A percentile compares a stretch with the other conserved stretches of the same genome.
phyloP scores from a whole-genome alignment of 2,113 vertebrate species.

The Zootoca vivipara region DNA sequence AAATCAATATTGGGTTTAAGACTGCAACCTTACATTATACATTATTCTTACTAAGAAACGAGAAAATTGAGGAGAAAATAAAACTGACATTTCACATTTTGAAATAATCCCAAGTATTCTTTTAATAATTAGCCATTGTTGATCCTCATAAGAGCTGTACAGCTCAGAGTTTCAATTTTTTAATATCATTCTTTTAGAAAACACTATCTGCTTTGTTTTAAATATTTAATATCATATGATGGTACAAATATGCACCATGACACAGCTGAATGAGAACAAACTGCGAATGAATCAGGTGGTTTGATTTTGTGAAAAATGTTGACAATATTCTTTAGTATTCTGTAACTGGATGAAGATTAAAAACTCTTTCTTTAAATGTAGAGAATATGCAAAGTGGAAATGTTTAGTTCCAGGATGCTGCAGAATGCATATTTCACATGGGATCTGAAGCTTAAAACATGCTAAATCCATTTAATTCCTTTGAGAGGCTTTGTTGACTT shows the following conservation, averaged over 20 bases:
- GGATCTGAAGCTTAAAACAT: neutral
- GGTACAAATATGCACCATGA: conserved; percentile 37
- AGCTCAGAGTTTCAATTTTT: conserved; percentile 58
- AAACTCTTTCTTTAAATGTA: conserved; percentile 44
- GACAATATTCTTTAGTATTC: conserved; percentile 67
- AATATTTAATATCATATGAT: neutral
- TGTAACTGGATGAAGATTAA: conserved; percentile 35
- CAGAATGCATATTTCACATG: conserved; percentile 57
- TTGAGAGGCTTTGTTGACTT: conserved; percentile 34
- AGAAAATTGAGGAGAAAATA: conserved; percentile 56
- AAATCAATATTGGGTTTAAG: neutral
- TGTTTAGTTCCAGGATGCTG: conserved; percentile 61
- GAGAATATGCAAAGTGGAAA: conserved; percentile 50
- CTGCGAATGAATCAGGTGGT: conserved; percentile 55
- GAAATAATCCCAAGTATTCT: conserved; percentile 57
- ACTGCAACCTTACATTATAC: neutral
- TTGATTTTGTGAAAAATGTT: conserved; percentile 64
- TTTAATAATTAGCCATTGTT: conserved; percentile 61
- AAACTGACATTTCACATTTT: conserved; percentile 41
- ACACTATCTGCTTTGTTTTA: conserved; percentile 28
- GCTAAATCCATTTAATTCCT: conserved; percentile 6
- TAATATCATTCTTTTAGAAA: conserved; percentile 45
- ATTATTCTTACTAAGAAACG: conserved; percentile 45
- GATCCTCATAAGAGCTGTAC: conserved; percentile 56
- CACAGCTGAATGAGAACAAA: conserved; percentile 57